phyloP scores from a whole-genome alignment of 1,140 invertebrate species.

The Luehdorfia chinensis region DNA sequence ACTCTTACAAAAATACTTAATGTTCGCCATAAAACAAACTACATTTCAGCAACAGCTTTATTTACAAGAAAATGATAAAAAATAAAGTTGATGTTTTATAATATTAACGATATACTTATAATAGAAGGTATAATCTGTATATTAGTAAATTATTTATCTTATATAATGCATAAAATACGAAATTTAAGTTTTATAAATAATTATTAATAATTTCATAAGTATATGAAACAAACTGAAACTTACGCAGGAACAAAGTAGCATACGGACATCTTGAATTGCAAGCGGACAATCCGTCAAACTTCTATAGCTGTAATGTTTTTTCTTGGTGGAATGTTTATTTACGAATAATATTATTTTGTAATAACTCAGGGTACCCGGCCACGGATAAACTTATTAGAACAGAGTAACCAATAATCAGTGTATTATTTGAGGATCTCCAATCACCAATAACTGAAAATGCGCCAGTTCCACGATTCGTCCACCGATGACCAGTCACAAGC shows the following conservation, averaged over 20 bases:
- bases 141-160: too few relatives aligned
- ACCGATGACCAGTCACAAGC: constrained; percentile 75
- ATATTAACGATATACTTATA: too few relatives aligned
- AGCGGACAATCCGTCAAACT: constrained; percentile 29
- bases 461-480: constrained; percentile 76
- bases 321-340: constrained; percentile 23
- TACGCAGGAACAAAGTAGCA: constrained; percentile 74
- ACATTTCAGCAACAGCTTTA: too few relatives aligned
- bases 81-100: too few relatives aligned
- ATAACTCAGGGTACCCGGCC: constrained; percentile 51
- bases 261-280: constrained; percentile 69
- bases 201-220: too few relatives aligned
- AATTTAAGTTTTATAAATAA: too few relatives aligned
- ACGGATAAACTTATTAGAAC: constrained; percentile 65
- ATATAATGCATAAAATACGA: too few relatives aligned
- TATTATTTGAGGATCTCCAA: constrained; percentile 75
- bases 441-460: constrained; percentile 76
- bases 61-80: too few relatives aligned
- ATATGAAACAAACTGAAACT: constrained; percentile 49
- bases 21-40: too few relatives aligned
- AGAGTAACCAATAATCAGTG: constrained; percentile 74
- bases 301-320: constrained; percentile 21
- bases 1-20: too few relatives aligned
- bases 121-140: too few relatives aligned
- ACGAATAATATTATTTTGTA: constrained; percentile 31